Conservation (phyloP, 2,113 vertebrate genomes). For the Donacobius atricapilla region DNA sequence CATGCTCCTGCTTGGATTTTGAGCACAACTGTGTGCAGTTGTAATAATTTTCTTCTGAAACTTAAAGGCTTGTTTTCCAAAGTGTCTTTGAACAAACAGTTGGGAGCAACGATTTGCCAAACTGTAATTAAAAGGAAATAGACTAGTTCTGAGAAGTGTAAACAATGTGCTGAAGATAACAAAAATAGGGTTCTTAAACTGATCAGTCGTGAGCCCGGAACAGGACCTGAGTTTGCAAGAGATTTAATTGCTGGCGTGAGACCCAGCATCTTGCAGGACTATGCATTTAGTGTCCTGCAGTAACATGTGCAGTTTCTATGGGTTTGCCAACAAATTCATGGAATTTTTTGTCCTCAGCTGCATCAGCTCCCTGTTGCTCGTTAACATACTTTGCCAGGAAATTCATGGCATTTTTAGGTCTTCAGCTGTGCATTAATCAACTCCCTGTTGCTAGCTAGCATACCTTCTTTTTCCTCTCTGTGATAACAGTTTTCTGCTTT, state of each 20-base stretch:
- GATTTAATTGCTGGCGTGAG: background rate
- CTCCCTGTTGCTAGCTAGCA: slow-evolving; percentile 42
- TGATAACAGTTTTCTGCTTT: slow-evolving; percentile 26
- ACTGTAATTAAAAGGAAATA: slow-evolving; percentile 58
- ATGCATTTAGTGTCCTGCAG: background rate
- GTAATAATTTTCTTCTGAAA: background rate
- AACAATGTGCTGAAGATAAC: slow-evolving; percentile 35
- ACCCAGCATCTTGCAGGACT: background rate
- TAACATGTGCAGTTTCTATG: background rate
- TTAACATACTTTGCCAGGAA: slow-evolving; percentile 52
- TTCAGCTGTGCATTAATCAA: slow-evolving; percentile 65
- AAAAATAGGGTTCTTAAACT: slow-evolving; percentile 25
- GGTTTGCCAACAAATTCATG: slow-evolving; percentile 23
- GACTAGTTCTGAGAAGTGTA: slow-evolving; percentile 17
- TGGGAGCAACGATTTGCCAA: slow-evolving; percentile 54
- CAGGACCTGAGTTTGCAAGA: background rate
- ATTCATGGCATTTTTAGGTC: slow-evolving; percentile 47
- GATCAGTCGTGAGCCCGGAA: background rate
- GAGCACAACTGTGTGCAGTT: background rate
- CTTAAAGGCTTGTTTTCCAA: slow-evolving; percentile 31
- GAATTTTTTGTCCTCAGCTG: slow-evolving; percentile 46
- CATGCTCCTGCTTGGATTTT: background rate
- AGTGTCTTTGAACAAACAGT: slow-evolving; percentile 35
- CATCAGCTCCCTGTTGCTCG: slow-evolving; percentile 43
- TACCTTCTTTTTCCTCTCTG: slow-evolving; percentile 19